Conservation (phyloP, 2,888 invertebrate species). For the Megalurothrips usitatus region DNA sequence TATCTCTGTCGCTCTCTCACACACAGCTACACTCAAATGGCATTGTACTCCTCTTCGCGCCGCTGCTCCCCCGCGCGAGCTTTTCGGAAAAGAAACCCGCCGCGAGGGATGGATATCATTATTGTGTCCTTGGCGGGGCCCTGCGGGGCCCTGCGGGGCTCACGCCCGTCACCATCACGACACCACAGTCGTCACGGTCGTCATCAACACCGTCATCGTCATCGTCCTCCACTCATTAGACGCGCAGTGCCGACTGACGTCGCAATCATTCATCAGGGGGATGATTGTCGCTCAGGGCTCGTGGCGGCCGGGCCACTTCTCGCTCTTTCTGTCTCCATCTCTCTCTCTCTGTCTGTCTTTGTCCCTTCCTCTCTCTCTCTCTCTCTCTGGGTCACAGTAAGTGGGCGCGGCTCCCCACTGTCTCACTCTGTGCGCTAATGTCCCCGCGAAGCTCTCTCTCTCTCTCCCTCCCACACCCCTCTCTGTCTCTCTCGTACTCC, state of each 20-base stretch:
- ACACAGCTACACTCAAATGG: not conserved
- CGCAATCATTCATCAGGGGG: no score
- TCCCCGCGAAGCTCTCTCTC: no score
- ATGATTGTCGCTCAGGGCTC: not conserved
- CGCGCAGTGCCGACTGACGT: not conserved
- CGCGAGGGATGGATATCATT: no score
- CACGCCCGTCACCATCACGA: not conserved
- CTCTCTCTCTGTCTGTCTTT: not conserved
- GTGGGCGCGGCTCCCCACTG: not conserved
- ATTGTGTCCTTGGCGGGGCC: not conserved
- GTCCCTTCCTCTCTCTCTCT: not conserved
- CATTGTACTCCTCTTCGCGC: not conserved
- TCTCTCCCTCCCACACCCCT: no score
- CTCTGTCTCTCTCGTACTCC: no score
- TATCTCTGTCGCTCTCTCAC: not conserved
- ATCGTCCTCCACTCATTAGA: not conserved
- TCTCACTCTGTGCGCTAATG: no score
- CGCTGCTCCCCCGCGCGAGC: no score
- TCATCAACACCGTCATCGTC: not conserved
- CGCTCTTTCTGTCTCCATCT: not conserved
- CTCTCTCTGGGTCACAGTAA: not conserved
- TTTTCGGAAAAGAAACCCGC: no score
- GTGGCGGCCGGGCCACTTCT: not conserved
- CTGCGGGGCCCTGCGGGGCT: not conserved
- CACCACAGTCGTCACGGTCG: not conserved